Percentiles rank a stretch among this genome's conserved stretches.
These are phyloP conservation scores for Pocillopora damicornis DNA, from an alignment of 64 coral and sea anemone species.

Conservation along the genomic window DNA sequence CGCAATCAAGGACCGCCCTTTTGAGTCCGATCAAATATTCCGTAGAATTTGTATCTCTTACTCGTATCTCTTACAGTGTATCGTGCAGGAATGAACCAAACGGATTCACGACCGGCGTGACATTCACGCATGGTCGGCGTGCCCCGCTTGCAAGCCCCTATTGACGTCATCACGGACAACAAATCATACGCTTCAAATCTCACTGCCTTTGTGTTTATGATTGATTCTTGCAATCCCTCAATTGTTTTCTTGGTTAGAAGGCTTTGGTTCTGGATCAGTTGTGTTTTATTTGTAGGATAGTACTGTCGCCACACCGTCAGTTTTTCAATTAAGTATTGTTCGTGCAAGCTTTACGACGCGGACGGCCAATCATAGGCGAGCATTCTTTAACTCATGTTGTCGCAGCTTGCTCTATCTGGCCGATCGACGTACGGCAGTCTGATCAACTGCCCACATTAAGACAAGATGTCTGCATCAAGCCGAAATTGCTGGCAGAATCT, in stretches of 20 bases:
- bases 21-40: slow-evolving; percentile 33
- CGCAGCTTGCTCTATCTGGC: not conserved
- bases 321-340: slow-evolving; percentile 11
- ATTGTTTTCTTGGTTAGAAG: not conserved
- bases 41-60: not conserved
- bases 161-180: slow-evolving; percentile 29
- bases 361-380: not conserved
- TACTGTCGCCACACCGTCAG: not conserved
- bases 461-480: too few relatives aligned
- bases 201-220: not conserved
- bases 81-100: slow-evolving; percentile 30
- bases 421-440: not conserved
- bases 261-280: not conserved
- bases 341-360: not conserved
- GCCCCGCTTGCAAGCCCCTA: not conserved
- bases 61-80: slow-evolving; percentile 26
- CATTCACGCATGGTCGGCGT: not conserved
- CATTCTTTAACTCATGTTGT: not conserved
- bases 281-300: not conserved
- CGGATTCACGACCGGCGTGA: not conserved
- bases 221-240: not conserved
- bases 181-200: not conserved
- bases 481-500: too few relatives aligned
- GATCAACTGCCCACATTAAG: too few relatives aligned
- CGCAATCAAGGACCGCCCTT: slow-evolving; percentile 8